These are phyloP conservation scores for Hylaea fasciaria DNA, from an alignment of 2,888 invertebrate species.

Conservation along the genomic window DNA sequence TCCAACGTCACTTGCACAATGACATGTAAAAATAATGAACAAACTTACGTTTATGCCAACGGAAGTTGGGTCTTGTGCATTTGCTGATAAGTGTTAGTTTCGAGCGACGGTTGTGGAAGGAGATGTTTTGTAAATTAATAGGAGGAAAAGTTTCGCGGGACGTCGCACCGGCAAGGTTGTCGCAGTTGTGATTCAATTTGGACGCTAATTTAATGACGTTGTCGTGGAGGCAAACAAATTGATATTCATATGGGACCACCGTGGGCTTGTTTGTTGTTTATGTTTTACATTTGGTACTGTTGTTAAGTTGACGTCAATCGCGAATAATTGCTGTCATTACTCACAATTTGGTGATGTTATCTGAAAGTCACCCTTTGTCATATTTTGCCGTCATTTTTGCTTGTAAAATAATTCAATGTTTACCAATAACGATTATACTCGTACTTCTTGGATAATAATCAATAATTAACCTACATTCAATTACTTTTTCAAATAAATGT, in stretches of 20 bases:
- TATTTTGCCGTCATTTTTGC: not conserved
- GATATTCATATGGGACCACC: slow-evolving; percentile 84
- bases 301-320: slow-evolving; percentile 38
- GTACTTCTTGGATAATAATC: too few relatives aligned
- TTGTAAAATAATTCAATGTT: not conserved
- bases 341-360: slow-evolving; percentile 18
- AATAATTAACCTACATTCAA: too few relatives aligned
- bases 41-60: slow-evolving; percentile 66
- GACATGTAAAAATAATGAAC: slow-evolving; percentile 85
- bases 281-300: slow-evolving; percentile 56
- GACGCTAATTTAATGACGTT: slow-evolving; percentile 84
- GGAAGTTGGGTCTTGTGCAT: slow-evolving; percentile 66
- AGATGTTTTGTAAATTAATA: slow-evolving; percentile 84
- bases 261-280: slow-evolving; percentile 70
- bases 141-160: slow-evolving; percentile 83
- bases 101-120: slow-evolving; percentile 53
- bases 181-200: slow-evolving; percentile 85
- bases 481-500: too few relatives aligned
- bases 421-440: too few relatives aligned
- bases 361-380: slow-evolving; percentile 9
- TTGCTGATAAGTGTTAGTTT: slow-evolving; percentile 60
- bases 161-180: slow-evolving; percentile 81
- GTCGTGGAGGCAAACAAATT: slow-evolving; percentile 81
- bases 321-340: slow-evolving; percentile 38
- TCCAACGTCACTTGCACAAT: slow-evolving; percentile 81